Conservation (phyloP, 2,888 invertebrate species). For the Apeira syringaria region DNA sequence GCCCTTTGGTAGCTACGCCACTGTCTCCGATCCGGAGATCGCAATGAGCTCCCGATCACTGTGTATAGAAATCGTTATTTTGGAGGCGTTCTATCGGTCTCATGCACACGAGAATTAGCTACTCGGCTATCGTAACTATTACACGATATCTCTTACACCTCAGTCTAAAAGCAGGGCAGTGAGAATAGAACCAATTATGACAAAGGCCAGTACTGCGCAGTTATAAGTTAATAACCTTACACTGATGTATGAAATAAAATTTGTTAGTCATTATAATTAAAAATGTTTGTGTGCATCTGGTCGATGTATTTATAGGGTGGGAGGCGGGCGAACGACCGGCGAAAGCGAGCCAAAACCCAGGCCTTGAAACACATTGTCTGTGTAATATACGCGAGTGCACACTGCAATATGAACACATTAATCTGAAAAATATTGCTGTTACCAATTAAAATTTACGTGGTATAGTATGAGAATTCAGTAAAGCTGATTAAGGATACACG, state of each 20-base stretch:
- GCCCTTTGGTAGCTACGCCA: too few relatives aligned
- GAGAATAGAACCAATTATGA: not conserved
- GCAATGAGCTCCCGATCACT: too few relatives aligned
- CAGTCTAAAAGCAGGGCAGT: too few relatives aligned
- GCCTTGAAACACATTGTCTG: slow-evolving; percentile 19
- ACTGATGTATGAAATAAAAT: slow-evolving; percentile 34
- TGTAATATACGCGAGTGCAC: slow-evolving; percentile 8
- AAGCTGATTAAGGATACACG: not conserved
- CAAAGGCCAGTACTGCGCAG: not conserved
- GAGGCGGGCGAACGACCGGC: slow-evolving; percentile 45
- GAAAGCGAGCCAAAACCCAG: slow-evolving; percentile 36
- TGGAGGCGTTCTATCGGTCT: too few relatives aligned
- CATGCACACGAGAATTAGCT: too few relatives aligned
- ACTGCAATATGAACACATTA: slow-evolving; percentile 7
- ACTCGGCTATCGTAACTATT: too few relatives aligned
- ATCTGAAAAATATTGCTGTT: slow-evolving; percentile 5
- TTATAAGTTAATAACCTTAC: slow-evolving; percentile 7
- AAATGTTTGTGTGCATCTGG: slow-evolving; percentile 62
- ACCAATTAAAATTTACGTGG: slow-evolving; percentile 3
- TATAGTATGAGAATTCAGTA: too few relatives aligned
- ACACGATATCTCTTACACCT: too few relatives aligned
- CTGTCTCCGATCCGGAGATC: too few relatives aligned
- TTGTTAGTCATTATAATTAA: slow-evolving; percentile 56
- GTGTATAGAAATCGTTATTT: too few relatives aligned
- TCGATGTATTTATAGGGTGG: slow-evolving; percentile 70